Evolutionary conservation across 2,888 invertebrate species (phyloP).

Genomic region (Eudasyphora cyanicolor): DNA sequence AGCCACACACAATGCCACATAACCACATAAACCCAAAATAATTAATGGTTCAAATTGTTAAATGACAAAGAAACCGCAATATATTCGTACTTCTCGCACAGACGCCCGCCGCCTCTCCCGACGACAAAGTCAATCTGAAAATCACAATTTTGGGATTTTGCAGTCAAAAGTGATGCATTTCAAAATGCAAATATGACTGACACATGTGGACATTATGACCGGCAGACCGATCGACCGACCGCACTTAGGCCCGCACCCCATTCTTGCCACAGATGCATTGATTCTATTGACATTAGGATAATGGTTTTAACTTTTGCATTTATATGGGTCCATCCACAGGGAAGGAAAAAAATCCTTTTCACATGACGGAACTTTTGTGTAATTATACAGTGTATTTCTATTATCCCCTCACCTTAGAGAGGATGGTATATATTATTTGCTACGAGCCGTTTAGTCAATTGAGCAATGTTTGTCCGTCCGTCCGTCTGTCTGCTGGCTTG

Average conservation of each 20-base stretch:
- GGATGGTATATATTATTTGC: too few species aligned
- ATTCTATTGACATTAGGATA: conserved; percentile 12
- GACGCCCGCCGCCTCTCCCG: background rate
- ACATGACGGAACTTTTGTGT: too few species aligned
- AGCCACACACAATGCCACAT: background rate
- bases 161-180: background rate
- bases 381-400: too few species aligned
- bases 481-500: too few species aligned
- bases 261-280: background rate
- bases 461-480: too few species aligned
- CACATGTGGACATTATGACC: background rate
- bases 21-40: conserved; percentile 19
- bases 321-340: too few species aligned
- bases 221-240: too few species aligned
- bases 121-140: background rate
- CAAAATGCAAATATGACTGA: conserved; percentile 23
- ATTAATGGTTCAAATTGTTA: conserved; percentile 29
- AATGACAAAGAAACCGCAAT: conserved; percentile 6
- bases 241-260: background rate
- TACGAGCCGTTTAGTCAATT: too few species aligned
- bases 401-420: too few species aligned
- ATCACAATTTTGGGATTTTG: background rate
- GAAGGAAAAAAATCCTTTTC: too few species aligned
- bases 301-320: background rate
- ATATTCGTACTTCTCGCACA: background rate